phyloP scores from a whole-genome alignment of 2,888 invertebrate genomes.

The Hyles lineata region DNA sequence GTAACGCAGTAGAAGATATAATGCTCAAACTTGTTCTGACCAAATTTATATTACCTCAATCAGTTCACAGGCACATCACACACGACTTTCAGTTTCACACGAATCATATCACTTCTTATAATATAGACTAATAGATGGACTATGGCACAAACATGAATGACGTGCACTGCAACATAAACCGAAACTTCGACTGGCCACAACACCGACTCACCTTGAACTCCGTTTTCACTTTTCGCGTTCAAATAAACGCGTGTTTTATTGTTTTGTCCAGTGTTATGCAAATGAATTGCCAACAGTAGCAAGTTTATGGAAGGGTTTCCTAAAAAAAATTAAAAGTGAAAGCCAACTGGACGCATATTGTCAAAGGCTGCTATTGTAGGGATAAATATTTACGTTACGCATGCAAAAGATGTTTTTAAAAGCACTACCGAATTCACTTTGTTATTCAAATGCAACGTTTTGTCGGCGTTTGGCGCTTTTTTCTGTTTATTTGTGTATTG shows the following conservation, averaged over 20 bases:
- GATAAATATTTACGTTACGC: conserved; percentile 80
- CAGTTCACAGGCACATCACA: background rate
- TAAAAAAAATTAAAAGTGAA: conserved; percentile 77
- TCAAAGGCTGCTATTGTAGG: conserved; percentile 74
- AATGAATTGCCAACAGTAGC: conserved; percentile 77
- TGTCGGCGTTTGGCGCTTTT: conserved; percentile 65
- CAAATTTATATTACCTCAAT: background rate
- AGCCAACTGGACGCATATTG: conserved; percentile 79
- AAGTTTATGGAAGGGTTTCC: conserved; percentile 75
- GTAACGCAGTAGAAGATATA: too few relatives aligned
- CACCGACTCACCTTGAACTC: conserved; percentile 67
- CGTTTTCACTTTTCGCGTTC: conserved; percentile 81
- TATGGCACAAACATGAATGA: conserved; percentile 42
- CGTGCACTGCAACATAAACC: conserved; percentile 73
- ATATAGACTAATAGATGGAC: conserved; percentile 12
- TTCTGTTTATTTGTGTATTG: conserved; percentile 57
- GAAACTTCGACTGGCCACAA: conserved; percentile 68
- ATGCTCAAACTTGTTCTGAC: too few relatives aligned
- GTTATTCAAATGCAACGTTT: conserved; percentile 80
- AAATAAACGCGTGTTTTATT: conserved; percentile 74
- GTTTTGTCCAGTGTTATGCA: conserved; percentile 79
- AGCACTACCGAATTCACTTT: conserved; percentile 76
- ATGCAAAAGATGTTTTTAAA: conserved; percentile 82
- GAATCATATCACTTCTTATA: conserved; percentile 21
- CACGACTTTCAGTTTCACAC: background rate